Conservation (phyloP, 2,888 invertebrate genomes). For the Eustalomyia histrio region DNA sequence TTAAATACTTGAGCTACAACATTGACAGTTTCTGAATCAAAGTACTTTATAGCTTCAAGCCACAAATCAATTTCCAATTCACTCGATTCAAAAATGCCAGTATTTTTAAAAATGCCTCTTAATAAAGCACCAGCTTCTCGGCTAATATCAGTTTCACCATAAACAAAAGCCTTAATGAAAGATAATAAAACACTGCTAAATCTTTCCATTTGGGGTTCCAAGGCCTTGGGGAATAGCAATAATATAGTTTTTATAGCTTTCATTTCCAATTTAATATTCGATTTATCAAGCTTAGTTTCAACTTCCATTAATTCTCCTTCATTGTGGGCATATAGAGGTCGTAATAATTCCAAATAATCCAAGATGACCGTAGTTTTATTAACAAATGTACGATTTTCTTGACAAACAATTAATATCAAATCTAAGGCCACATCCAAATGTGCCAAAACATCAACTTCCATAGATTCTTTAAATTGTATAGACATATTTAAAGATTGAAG, state of each 20-base stretch:
- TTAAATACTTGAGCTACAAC: constrained; percentile 72
- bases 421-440: constrained; percentile 77
- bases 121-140: constrained; percentile 82
- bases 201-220: constrained; percentile 81
- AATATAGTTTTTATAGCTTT: constrained; percentile 78
- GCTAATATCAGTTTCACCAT: constrained; percentile 75
- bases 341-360: constrained; percentile 76
- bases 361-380: constrained; percentile 76
- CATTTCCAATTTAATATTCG: constrained; percentile 74
- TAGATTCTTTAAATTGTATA: constrained; percentile 61
- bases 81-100: constrained; percentile 83
- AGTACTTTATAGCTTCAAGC: constrained; percentile 80
- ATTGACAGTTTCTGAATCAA: constrained; percentile 69
- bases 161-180: constrained; percentile 81
- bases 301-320: constrained; percentile 10
- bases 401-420: constrained; percentile 75
- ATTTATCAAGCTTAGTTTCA: background rate
- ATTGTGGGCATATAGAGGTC: constrained; percentile 74
- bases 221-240: constrained; percentile 80
- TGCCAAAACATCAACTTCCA: constrained; percentile 73
- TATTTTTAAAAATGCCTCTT: constrained; percentile 82
- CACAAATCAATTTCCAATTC: constrained; percentile 84
- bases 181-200: constrained; percentile 82
- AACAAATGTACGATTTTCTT: constrained; percentile 77
- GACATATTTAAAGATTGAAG: constrained; percentile 73